phyloP scores from a whole-genome alignment of 2,797 vertebrate genomes.

The Apogon talboti region DNA sequence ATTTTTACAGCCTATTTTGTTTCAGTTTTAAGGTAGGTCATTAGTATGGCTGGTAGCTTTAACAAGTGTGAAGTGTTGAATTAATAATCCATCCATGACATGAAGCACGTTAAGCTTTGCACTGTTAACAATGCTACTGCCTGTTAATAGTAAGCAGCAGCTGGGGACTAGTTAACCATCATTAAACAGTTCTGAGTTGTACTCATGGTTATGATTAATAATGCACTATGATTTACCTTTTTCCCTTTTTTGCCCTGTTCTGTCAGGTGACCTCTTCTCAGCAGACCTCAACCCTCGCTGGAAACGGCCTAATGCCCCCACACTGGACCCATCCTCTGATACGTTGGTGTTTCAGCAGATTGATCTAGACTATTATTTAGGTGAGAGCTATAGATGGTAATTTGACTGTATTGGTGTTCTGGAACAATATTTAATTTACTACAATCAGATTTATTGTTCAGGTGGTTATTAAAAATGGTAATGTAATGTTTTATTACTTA shows the following conservation, averaged over 20 bases:
- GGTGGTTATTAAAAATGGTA: no score
- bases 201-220: neutral
- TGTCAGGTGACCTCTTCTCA: constrained; percentile 85
- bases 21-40: neutral
- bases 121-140: neutral
- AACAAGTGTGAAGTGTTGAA: neutral
- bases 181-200: neutral
- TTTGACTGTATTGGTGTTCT: no score
- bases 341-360: constrained; percentile 91
- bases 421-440: neutral
- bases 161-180: neutral
- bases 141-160: neutral
- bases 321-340: constrained; percentile 78
- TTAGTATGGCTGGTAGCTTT: neutral
- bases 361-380: constrained; percentile 92
- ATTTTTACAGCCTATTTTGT: constrained; percentile 9
- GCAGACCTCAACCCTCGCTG: constrained; percentile 86
- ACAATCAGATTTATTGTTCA: no score
- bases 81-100: neutral
- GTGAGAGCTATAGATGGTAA: constrained; percentile 74
- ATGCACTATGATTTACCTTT: neutral
- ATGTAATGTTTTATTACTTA: no score
- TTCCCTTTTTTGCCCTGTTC: neutral
- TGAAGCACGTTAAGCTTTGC: constrained; percentile 8
- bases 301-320: constrained; percentile 81